Percentiles rank a stretch among this genome's conserved stretches.
These are phyloP conservation scores for Hypercompe scribonia DNA, from an alignment of 2,888 invertebrate species.

Conservation along the genomic window DNA sequence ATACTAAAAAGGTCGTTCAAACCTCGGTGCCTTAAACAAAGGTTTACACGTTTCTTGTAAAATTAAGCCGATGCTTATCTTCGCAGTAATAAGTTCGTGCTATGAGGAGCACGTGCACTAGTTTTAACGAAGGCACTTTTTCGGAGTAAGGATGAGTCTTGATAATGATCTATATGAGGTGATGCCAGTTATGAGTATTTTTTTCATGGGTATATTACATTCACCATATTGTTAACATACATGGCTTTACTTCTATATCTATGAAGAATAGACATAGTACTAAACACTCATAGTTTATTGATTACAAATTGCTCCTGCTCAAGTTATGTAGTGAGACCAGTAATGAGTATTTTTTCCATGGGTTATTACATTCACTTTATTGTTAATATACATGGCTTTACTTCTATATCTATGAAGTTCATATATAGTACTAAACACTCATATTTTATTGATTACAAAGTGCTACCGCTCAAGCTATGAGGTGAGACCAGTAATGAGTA, in stretches of 20 bases:
- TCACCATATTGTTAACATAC: not conserved
- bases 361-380: too few species aligned
- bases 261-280: not conserved
- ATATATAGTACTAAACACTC: too few species aligned
- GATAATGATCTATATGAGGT: slow-evolving; percentile 45
- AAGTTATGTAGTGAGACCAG: too few species aligned
- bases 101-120: slow-evolving; percentile 79
- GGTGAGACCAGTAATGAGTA: too few species aligned
- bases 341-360: too few species aligned
- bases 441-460: too few species aligned
- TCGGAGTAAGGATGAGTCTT: slow-evolving; percentile 48
- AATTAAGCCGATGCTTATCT: slow-evolving; percentile 83
- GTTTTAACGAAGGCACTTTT: slow-evolving; percentile 71
- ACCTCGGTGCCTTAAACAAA: slow-evolving; percentile 69
- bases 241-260: not conserved
- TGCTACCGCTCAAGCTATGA: too few species aligned
- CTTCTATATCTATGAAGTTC: too few species aligned
- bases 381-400: too few species aligned
- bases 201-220: slow-evolving; percentile 5
- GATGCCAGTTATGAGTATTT: slow-evolving; percentile 28
- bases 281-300: too few species aligned
- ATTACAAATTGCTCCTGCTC: too few species aligned
- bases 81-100: slow-evolving; percentile 74
- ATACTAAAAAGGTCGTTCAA: slow-evolving; percentile 77
- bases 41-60: slow-evolving; percentile 80